Base-by-base conservation (phyloP, 2,888 invertebrate species). In the Mellilla xanthometata region DNA sequence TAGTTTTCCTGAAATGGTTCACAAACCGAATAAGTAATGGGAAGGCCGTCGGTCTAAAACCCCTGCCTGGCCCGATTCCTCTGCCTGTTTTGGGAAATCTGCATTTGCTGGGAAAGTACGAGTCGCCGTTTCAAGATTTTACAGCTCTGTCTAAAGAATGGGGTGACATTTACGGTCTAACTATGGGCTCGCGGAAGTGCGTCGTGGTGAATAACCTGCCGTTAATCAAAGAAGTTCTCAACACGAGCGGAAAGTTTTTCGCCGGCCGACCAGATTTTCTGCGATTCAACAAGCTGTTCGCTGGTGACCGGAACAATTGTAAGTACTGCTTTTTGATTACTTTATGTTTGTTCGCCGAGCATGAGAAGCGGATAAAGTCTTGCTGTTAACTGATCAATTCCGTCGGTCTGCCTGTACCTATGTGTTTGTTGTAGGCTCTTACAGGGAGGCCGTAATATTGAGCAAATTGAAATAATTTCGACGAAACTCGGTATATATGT, bases 301-400 rank as follows among this genome's bases (percentile, higher is more conserved):
- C 95, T 15, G 96, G 95, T 22, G 94, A 96, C 80, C 90, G 96
- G 41, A 95, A 95, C 78, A 96, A 96, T 73, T 96, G 96, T 96
- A 81, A 96, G 96, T 94, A 76, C 52, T n/a, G n/a, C n/a, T n/a
- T n/a, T n/a, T n/a, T n/a, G n/a, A n/a, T n/a, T n/a, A n/a, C n/a
- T n/a, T n/a, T n/a, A n/a, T n/a, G n/a, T n/a, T n/a, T n/a, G n/a
- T n/a, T n/a, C n/a, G n/a, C n/a, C n/a, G n/a, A n/a, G n/a, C n/a
- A n/a, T n/a, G n/a, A n/a, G n/a, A n/a, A n/a, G n/a, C n/a, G n/a
- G n/a, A n/a, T n/a, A n/a, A n/a, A n/a, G n/a, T n/a, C n/a, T n/a
- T n/a, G n/a, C n/a, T n/a, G n/a, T n/a, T n/a, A n/a, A n/a, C n/a
- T n/a, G n/a, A n/a, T n/a, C n/a, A n/a, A n/a, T n/a, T n/a, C n/a